Evolutionary conservation across 2,113 vertebrate genomes (phyloP).

Genomic region (Brachyhypopomus gauderio): DNA sequence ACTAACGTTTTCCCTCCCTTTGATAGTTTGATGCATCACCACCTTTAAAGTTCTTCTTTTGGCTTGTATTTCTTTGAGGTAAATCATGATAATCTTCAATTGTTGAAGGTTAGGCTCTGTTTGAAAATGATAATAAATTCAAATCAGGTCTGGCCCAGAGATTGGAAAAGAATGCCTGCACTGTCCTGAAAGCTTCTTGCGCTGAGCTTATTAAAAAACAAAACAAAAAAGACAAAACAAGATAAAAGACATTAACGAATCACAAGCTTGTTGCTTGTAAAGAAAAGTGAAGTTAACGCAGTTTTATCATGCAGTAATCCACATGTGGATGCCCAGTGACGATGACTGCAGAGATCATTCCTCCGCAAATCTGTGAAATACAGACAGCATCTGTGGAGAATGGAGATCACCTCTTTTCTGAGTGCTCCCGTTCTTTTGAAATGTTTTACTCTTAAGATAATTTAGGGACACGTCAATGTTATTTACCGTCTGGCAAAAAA

Average conservation of each 20-base stretch:
- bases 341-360: not conserved
- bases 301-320: constrained; percentile 10
- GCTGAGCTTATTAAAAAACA: not conserved
- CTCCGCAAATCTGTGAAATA: not conserved
- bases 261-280: not conserved
- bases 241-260: not conserved
- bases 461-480: not conserved
- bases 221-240: not conserved
- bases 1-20: constrained; percentile 26
- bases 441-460: not conserved
- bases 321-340: not conserved
- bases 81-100: constrained; percentile 4
- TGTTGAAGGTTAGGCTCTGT: not conserved
- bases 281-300: not conserved
- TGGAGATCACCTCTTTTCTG: not conserved
- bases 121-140: constrained; percentile 8
- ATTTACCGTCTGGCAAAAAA: constrained; percentile 7
- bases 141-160: not conserved
- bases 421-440: not conserved
- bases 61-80: not conserved
- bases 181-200: not conserved
- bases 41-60: not conserved
- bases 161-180: not conserved
- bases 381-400: not conserved
- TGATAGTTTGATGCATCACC: constrained; percentile 5